Percentiles rank a stretch among this genome's conserved stretches.
These are phyloP conservation scores for Eupithecia exiguata DNA, from an alignment of 2,888 invertebrate species.

Conservation along the genomic window DNA sequence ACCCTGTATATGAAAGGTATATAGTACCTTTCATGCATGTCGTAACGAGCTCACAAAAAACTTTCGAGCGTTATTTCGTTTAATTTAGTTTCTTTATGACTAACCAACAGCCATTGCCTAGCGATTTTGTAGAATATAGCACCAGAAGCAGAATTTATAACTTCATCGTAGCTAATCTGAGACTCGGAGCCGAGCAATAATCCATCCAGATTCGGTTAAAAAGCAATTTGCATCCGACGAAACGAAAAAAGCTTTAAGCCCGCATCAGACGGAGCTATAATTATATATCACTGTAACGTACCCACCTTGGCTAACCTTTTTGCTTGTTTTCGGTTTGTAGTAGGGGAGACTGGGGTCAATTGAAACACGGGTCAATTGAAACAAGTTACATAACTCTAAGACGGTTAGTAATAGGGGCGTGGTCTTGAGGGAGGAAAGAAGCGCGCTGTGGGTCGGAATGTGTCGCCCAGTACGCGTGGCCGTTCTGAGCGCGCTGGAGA, in stretches of 20 bases:
- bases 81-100: not conserved
- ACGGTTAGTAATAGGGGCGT: no score
- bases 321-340: not conserved
- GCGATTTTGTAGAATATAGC: not conserved
- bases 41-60: not conserved
- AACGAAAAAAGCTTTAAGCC: slow-evolving; percentile 26
- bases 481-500: no score
- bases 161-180: slow-evolving; percentile 19
- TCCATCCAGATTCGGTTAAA: slow-evolving; percentile 37
- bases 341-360: no score
- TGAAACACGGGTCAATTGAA: no score
- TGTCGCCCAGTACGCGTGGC: no score
- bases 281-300: not conserved
- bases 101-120: not conserved
- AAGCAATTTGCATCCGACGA: slow-evolving; percentile 28
- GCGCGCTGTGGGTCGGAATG: no score
- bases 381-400: no score
- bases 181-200: slow-evolving; percentile 26
- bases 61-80: not conserved
- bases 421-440: no score
- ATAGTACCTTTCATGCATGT: not conserved
- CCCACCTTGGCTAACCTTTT: not conserved
- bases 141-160: not conserved
- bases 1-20: no score
- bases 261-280: no score